Evolutionary conservation across 2,113 vertebrate species (phyloP).

Genomic region (Martes martes): DNA sequence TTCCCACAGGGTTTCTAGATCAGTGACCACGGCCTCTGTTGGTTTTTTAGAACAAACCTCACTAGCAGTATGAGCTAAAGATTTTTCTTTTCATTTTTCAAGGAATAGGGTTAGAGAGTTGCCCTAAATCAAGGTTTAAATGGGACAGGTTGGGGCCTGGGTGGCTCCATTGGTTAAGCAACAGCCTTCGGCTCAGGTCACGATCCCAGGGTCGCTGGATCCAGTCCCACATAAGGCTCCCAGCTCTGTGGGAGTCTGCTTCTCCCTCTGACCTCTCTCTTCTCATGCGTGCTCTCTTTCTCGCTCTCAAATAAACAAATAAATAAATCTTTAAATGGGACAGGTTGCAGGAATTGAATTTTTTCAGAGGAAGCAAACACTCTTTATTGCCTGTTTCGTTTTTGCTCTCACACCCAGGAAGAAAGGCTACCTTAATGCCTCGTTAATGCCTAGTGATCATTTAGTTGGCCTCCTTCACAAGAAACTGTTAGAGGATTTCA

Average conservation of each 20-base stretch:
- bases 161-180: too few species aligned
- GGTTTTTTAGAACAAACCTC: constrained; percentile 14
- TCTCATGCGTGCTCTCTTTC: too few species aligned
- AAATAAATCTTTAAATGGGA: not conserved
- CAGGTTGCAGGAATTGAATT: not conserved
- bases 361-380: not conserved
- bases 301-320: too few species aligned
- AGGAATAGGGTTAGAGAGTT: not conserved
- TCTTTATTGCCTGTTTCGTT: not conserved
- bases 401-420: not conserved
- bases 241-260: too few species aligned
- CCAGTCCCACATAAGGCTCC: too few species aligned
- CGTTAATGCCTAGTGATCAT: not conserved
- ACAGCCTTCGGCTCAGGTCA: too few species aligned
- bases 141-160: not conserved
- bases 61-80: not conserved
- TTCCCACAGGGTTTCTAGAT: not conserved
- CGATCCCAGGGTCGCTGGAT: too few species aligned
- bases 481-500: not conserved
- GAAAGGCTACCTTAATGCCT: not conserved
- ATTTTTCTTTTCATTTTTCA: not conserved
- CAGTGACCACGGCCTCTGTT: not conserved
- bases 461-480: not conserved
- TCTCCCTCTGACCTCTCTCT: too few species aligned
- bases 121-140: constrained; percentile 35